These are phyloP conservation scores for Drosophila paracracens DNA, from an alignment of 2,888 invertebrate genomes.

Conservation along the genomic window DNA sequence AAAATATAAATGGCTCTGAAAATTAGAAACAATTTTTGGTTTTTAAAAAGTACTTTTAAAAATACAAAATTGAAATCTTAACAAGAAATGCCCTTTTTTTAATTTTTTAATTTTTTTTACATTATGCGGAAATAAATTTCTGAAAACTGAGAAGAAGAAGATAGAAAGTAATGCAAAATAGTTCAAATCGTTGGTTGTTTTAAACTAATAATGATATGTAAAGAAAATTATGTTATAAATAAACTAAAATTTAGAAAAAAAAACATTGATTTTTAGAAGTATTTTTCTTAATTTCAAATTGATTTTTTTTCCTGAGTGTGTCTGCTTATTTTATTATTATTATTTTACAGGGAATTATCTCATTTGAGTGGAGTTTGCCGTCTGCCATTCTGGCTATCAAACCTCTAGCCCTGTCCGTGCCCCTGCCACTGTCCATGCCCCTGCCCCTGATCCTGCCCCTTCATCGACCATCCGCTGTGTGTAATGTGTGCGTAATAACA, in stretches of 20 bases:
- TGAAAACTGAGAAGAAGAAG: neutral
- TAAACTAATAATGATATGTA: neutral
- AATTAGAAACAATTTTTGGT: neutral
- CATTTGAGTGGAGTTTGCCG: slow-evolving; percentile 76
- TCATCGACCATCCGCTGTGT: slow-evolving; percentile 52
- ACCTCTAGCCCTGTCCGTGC: neutral
- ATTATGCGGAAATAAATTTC: no score
- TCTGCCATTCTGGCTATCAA: slow-evolving; percentile 22
- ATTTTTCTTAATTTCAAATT: neutral
- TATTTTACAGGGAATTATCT: slow-evolving; percentile 83
- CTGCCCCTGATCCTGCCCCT: neutral
- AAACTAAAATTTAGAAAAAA: neutral
- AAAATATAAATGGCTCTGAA: neutral
- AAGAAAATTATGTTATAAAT: no score
- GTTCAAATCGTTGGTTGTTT: neutral
- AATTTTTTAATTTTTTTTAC: neutral
- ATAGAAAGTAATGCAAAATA: neutral
- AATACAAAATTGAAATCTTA: neutral
- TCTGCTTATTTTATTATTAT: slow-evolving; percentile 79
- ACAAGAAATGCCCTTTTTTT: accelerated
- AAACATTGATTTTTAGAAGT: neutral
- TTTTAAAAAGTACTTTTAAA: no score
- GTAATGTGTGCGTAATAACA: slow-evolving; percentile 81
- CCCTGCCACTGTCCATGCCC: neutral
- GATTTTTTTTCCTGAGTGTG: neutral